Evolutionary conservation across 1,140 invertebrate genomes (phyloP), one percentile per base, ranked within the genome.

Genomic region (Telenomus remus): DNA sequence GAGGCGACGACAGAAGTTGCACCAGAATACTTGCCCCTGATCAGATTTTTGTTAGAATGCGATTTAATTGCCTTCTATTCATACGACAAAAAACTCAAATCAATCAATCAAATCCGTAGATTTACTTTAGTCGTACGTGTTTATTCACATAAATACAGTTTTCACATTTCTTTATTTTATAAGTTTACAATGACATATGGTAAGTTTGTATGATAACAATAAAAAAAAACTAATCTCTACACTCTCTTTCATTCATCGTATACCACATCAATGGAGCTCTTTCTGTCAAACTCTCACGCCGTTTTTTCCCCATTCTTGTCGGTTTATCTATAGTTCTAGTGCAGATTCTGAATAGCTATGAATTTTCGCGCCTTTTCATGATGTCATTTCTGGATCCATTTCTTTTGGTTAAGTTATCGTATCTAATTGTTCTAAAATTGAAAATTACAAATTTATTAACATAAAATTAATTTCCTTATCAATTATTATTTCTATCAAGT

Each of bases 291-390:
- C 90, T 80, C 94, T 92, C 0, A 97, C 92, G 9, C 96, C 95
- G 83, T 91, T 92, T 64, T 93, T 94, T 66, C 93, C 91, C 96
- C 96, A 98, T 86, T 98, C 97, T 48, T 89, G 88, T 43, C 92
- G 91, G 55, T 91, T 91, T 48, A 98, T 97, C 96, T 96, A 98
- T 0, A 98, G 86, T 87, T 98, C 97, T 71, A 96, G 94, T 0
- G 96, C 95, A 0, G 96, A 96, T 86, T 98, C 97, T 44, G 96
- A 85, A 87, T 95, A 96, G 1, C 95, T 95, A 91, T 98, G 92
- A 11, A 99, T 94, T 2, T 95, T 93, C 2, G 96, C 97, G 8
- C 97, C 97, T 87, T 98, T 98, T 97, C 97, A 98, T 0, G 94
- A 90, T 0, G 94, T 94, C 86, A 95, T 93, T 14, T 93, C 91